phyloP scores from a whole-genome alignment of 2,113 vertebrate species.

The Megalops atlanticus region DNA sequence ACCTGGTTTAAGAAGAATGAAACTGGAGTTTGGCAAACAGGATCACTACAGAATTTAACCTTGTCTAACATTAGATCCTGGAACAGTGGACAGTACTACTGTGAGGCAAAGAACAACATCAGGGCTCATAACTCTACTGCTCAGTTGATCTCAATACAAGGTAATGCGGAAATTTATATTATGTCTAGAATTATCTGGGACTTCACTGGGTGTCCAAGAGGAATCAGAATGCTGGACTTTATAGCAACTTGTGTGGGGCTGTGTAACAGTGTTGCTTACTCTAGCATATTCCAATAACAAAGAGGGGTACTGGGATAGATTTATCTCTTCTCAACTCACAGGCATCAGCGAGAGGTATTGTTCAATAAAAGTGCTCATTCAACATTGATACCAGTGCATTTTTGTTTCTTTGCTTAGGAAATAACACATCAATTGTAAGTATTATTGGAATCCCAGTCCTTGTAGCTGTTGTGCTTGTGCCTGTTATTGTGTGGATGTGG shows the following conservation, averaged over 20 bases:
- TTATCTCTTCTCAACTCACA: no score
- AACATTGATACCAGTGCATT: neutral
- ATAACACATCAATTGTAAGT: neutral
- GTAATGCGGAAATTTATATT: neutral
- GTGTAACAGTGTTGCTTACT: neutral
- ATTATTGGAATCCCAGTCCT: neutral
- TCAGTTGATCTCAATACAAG: neutral
- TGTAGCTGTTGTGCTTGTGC: neutral
- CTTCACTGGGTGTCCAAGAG: no score
- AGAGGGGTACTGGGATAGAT: neutral
- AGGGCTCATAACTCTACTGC: neutral
- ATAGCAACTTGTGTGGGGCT: no score
- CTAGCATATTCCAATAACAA: neutral
- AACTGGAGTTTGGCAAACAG: neutral
- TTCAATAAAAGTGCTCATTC: no score
- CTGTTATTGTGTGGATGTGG: neutral
- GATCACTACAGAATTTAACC: conserved; percentile 1
- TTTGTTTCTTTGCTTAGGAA: neutral
- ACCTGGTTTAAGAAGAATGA: conserved; percentile 20
- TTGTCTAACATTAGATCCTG: no score
- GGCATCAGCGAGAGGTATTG: neutral
- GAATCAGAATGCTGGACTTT: no score
- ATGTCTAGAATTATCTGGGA: no score
- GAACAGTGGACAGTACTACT: no score
- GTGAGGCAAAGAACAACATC: neutral